Evolutionary conservation across 30 jellyfish, hydroid and myxozoan species (phyloP).

Genomic region (Cassiopea andromeda): DNA sequence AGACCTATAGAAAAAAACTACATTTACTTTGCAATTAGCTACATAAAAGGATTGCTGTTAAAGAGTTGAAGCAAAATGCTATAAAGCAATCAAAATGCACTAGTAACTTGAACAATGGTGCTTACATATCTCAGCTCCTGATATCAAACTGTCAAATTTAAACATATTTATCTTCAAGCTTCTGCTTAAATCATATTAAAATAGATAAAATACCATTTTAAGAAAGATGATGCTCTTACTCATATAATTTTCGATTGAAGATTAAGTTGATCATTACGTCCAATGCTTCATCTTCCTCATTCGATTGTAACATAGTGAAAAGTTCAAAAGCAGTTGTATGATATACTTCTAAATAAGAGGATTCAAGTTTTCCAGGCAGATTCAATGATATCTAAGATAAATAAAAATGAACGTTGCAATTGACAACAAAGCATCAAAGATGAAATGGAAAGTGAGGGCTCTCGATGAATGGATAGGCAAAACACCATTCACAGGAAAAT

Average conservation of each 20-base stretch:
- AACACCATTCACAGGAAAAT: background rate
- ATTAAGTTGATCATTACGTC: slow-evolving; percentile 17
- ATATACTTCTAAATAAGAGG: background rate
- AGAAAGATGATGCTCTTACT: slow-evolving; percentile 4
- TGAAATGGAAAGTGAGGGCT: background rate
- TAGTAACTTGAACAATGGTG: too few species aligned
- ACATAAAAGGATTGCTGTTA: too few species aligned
- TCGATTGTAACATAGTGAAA: slow-evolving; percentile 21
- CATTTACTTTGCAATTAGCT: too few species aligned
- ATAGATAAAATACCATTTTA: too few species aligned
- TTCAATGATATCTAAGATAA: background rate
- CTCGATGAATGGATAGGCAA: background rate
- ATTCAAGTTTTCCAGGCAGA: background rate
- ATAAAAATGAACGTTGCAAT: background rate
- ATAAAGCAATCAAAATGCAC: too few species aligned
- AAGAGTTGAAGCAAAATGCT: too few species aligned
- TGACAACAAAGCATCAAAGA: background rate
- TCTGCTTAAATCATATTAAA: too few species aligned
- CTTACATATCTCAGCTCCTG: too few species aligned
- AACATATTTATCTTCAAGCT: too few species aligned
- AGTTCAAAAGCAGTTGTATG: slow-evolving; percentile 38
- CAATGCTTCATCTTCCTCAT: background rate
- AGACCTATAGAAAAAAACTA: background rate
- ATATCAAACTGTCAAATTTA: too few species aligned
- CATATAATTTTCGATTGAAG: slow-evolving; percentile 4